phyloP scores from a whole-genome alignment of 1,140 invertebrate genomes.

The Scylla paramamosain region DNA sequence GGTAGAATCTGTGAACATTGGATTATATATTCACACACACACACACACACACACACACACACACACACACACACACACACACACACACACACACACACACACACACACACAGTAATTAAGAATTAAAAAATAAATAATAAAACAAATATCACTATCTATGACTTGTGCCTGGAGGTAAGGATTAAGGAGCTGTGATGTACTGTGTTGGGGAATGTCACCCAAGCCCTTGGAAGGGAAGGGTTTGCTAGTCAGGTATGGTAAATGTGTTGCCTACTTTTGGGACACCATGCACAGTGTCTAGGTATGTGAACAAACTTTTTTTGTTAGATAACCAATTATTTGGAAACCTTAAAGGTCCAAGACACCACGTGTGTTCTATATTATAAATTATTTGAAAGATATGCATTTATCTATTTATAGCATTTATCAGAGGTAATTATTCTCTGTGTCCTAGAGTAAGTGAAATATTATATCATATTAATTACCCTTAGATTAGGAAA shows the following conservation, averaged over 20 bases:
- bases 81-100: background rate
- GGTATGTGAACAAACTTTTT: background rate
- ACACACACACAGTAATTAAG: slow-evolving; percentile 1
- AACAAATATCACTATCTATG: background rate
- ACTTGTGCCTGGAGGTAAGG: background rate
- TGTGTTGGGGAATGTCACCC: background rate
- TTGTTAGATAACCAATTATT: background rate
- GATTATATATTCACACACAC: background rate
- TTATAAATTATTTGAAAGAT: background rate
- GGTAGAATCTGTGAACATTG: background rate
- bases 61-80: slow-evolving; percentile 37
- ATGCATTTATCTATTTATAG: background rate
- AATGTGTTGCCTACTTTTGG: background rate
- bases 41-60: slow-evolving; percentile 28
- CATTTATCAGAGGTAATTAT: background rate
- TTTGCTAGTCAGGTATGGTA: background rate
- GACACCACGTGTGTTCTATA: background rate
- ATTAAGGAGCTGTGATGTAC: background rate
- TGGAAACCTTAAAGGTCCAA: background rate
- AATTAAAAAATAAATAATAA: background rate
- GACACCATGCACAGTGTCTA: background rate
- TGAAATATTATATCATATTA: background rate
- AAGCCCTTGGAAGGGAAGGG: background rate
- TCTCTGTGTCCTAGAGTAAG: background rate
- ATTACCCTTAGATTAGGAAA: background rate